phyloP scores from a whole-genome alignment of 2,113 vertebrate genomes.

The Rhea pennata region DNA sequence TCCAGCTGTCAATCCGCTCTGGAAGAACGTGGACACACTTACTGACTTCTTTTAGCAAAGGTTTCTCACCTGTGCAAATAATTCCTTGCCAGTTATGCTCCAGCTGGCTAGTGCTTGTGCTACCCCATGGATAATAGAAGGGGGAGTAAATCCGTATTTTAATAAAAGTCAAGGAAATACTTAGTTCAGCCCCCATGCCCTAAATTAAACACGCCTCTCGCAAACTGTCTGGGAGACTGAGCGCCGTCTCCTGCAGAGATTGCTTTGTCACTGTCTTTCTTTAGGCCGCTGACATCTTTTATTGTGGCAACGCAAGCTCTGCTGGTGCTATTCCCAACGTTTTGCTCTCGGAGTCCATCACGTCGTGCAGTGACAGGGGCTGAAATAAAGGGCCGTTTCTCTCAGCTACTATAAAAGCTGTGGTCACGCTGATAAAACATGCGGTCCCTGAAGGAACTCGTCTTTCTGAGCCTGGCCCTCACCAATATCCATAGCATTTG shows the following conservation, averaged over 20 bases:
- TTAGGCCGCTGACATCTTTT: background rate
- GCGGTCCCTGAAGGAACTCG: background rate
- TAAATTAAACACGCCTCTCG: background rate
- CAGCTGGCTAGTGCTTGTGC: background rate
- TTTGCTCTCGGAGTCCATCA: background rate
- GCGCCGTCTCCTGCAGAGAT: background rate
- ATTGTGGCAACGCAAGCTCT: background rate
- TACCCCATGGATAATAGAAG: background rate
- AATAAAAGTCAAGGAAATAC: conserved; percentile 6
- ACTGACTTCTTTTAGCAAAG: background rate
- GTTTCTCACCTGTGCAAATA: conserved; percentile 26
- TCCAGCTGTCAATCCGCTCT: background rate
- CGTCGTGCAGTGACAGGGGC: background rate
- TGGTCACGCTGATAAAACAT: background rate
- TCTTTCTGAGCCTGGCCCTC: background rate
- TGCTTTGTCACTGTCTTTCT: background rate
- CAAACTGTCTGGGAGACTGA: background rate
- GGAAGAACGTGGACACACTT: background rate
- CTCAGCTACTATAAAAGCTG: background rate
- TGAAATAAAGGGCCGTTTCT: background rate
- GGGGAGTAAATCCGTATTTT: conserved; percentile 25
- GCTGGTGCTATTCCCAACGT: background rate
- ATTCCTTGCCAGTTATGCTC: background rate
- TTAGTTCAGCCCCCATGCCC: background rate
- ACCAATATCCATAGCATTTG: background rate